Evolutionary conservation across 2,888 invertebrate genomes (phyloP).

Genomic region (Brassicogethes aeneus): DNA sequence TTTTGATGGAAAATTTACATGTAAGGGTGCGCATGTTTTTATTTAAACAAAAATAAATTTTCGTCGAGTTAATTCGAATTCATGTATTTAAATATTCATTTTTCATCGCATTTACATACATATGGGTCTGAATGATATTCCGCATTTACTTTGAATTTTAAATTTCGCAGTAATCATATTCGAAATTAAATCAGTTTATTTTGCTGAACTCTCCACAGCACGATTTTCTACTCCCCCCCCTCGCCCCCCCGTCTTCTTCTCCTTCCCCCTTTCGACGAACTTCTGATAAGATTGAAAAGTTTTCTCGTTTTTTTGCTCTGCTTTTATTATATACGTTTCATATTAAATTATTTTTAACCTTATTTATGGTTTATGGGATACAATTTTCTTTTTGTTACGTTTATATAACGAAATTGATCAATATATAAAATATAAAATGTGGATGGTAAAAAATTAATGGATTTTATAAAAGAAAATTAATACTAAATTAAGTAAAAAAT

Average conservation of each 20-base stretch:
- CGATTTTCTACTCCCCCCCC: slow-evolving; percentile 25
- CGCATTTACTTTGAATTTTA: slow-evolving; percentile 43
- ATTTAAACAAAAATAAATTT: slow-evolving; percentile 39
- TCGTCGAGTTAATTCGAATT: slow-evolving; percentile 40
- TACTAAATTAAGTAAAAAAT: too few species aligned
- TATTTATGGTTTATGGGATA: slow-evolving; percentile 8
- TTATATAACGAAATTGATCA: slow-evolving; percentile 4
- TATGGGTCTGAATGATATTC: slow-evolving; percentile 41
- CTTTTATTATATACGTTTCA: slow-evolving; percentile 9
- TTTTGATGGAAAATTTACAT: too few species aligned
- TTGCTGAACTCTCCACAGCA: slow-evolving; percentile 25
- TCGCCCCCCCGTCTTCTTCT: not conserved
- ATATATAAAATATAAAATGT: too few species aligned
- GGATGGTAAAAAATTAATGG: too few species aligned
- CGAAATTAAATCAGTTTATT: slow-evolving; percentile 43
- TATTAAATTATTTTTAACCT: slow-evolving; percentile 12
- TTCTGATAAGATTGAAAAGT: slow-evolving; percentile 39
- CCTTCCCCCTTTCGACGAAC: slow-evolving; percentile 16
- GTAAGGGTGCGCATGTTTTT: too few species aligned
- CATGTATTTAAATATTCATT: slow-evolving; percentile 43
- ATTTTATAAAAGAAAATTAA: too few species aligned
- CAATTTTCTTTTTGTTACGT: slow-evolving; percentile 9
- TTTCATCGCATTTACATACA: slow-evolving; percentile 42
- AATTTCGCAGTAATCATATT: slow-evolving; percentile 43
- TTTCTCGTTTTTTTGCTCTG: slow-evolving; percentile 23